Evolutionary conservation across 2,113 vertebrate species (phyloP).

Genomic region (Balaenoptera acutorostrata): DNA sequence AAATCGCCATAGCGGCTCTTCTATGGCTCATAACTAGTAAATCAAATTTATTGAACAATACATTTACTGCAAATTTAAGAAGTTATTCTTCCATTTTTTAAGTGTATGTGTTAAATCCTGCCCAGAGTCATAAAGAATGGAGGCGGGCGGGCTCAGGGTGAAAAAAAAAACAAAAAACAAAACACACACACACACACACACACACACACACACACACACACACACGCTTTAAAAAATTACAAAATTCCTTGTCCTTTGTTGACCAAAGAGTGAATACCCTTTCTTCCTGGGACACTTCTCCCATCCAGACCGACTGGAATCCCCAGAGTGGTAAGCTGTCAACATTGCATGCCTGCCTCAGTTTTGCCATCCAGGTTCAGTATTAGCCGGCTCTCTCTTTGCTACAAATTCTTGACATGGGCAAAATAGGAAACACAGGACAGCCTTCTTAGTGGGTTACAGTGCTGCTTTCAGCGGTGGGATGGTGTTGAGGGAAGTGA

Average conservation of each 20-base stretch:
- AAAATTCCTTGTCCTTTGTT: not conserved
- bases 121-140: slow-evolving; percentile 71
- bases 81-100: slow-evolving; percentile 77
- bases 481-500: not conserved
- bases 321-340: not conserved
- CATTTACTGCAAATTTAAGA: slow-evolving; percentile 78
- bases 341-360: not conserved
- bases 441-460: not conserved
- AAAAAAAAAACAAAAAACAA: not conserved
- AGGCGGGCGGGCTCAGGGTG: slow-evolving; percentile 44
- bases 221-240: not conserved
- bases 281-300: not conserved
- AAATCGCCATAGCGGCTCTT: slow-evolving; percentile 65
- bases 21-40: slow-evolving; percentile 72
- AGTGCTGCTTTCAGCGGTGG: not conserved
- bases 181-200: too few species aligned
- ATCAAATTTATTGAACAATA: slow-evolving; percentile 76
- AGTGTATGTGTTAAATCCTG: slow-evolving; percentile 79
- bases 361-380: not conserved
- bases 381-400: not conserved
- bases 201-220: too few species aligned
- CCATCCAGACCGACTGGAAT: not conserved
- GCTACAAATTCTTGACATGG: not conserved
- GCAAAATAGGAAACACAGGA: not conserved
- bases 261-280: not conserved